These are phyloP conservation scores for Heterodera schachtii DNA, from an alignment of 1,140 invertebrate species.

Conservation along the genomic window DNA sequence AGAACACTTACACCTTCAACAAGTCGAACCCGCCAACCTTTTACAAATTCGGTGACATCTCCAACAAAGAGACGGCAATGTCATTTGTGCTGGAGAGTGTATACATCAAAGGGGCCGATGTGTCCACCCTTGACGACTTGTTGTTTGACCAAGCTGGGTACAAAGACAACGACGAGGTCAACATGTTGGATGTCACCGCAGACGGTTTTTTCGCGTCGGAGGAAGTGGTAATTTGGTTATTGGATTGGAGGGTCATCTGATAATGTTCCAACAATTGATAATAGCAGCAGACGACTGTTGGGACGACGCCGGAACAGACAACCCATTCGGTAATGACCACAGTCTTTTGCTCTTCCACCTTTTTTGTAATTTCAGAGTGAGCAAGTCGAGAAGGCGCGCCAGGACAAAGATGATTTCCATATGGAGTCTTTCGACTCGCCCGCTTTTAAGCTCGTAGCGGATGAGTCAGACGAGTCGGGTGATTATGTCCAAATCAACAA, in stretches of 20 bases:
- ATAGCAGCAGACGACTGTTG: background rate
- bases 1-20: conserved; percentile 26
- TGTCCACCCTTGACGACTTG: conserved; percentile 23
- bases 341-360: background rate
- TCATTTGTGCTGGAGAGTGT: conserved; percentile 21
- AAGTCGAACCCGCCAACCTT: background rate
- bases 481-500: background rate
- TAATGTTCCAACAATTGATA: too few relatives aligned
- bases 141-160: conserved; percentile 1
- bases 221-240: background rate
- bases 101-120: background rate
- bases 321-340: background rate
- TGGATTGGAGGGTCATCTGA: background rate
- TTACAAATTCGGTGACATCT: conserved; percentile 29
- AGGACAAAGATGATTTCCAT: background rate
- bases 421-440: too few relatives aligned
- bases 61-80: conserved; percentile 14
- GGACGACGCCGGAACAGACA: background rate
- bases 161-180: background rate
- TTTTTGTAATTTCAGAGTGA: conserved; percentile 4
- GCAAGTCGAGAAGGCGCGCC: background rate
- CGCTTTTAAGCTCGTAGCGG: background rate
- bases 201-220: background rate
- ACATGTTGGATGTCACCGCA: conserved; percentile 9
- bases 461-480: background rate